A percentile compares a stretch with the other conserved stretches of the same genome.
These are phyloP conservation scores for Heptranchias perlo DNA, from an alignment of 2,113 vertebrate species.

Conservation along the genomic window DNA sequence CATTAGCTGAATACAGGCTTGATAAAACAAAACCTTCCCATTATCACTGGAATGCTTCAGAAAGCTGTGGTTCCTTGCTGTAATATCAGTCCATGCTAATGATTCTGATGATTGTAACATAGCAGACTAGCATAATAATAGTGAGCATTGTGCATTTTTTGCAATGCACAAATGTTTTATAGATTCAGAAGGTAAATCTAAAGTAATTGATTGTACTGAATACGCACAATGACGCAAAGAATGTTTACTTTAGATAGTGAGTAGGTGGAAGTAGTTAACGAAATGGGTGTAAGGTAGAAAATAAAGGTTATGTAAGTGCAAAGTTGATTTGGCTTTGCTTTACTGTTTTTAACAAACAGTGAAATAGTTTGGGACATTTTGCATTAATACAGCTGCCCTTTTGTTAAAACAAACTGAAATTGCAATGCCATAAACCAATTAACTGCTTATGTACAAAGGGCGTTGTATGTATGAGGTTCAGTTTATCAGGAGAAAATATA, in stretches of 20 bases:
- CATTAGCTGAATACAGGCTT: conserved; percentile 42
- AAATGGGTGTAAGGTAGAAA: neutral
- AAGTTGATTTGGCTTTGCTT: neutral
- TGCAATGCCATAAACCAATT: neutral
- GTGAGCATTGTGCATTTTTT: neutral
- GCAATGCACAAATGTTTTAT: neutral
- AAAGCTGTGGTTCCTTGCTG: neutral
- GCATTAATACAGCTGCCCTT: neutral
- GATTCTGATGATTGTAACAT: neutral
- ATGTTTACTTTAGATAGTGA: neutral
- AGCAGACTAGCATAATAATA: neutral
- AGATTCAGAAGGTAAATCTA: neutral
- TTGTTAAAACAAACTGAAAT: neutral
- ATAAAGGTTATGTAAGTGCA: neutral
- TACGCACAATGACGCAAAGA: neutral
- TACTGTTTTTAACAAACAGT: neutral
- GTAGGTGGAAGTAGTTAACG: neutral
- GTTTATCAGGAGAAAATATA: conserved; percentile 15
- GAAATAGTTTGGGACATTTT: neutral
- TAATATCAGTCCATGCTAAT: neutral
- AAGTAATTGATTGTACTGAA: neutral
- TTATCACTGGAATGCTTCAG: neutral
- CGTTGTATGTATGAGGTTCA: neutral
- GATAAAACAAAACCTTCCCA: neutral
- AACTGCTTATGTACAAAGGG: neutral